Evolutionary conservation across 2,113 vertebrate genomes (phyloP).

Genomic region (Gila orcuttii): DNA sequence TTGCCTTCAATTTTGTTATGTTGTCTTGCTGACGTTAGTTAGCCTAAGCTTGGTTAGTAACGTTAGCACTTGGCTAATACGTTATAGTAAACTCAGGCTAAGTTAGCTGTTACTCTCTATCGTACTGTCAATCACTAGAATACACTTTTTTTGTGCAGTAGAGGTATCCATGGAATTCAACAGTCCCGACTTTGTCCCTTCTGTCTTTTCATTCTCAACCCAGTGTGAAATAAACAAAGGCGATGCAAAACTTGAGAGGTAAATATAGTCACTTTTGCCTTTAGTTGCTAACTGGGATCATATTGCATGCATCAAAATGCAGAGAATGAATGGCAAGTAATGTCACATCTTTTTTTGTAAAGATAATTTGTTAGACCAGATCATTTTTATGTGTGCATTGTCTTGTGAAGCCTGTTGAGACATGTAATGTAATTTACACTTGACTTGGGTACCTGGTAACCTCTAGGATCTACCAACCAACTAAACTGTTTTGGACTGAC

Average conservation of each 20-base stretch:
- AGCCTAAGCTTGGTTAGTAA: neutral
- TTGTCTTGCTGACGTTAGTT: neutral
- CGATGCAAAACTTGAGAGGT: neutral
- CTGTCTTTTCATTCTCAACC: neutral
- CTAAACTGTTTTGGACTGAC: too few species aligned
- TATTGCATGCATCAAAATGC: neutral
- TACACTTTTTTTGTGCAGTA: neutral
- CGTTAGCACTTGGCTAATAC: neutral
- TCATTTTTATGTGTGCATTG: too few species aligned
- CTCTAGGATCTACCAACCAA: neutral
- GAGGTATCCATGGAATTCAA: neutral
- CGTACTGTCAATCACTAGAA: neutral
- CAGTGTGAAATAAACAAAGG: constrained; percentile 4
- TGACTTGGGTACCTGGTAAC: too few species aligned
- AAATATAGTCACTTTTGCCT: neutral
- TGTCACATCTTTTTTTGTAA: too few species aligned
- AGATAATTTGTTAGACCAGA: too few species aligned
- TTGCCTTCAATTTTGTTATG: neutral
- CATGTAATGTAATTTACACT: too few species aligned
- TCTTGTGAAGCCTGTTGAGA: too few species aligned
- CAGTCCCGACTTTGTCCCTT: neutral
- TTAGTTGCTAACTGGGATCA: neutral
- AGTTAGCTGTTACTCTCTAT: neutral
- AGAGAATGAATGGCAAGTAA: neutral
- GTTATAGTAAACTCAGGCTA: too few species aligned